Evolutionary conservation across 2,113 vertebrate species (phyloP).

Genomic region (Taurulus bubalis): DNA sequence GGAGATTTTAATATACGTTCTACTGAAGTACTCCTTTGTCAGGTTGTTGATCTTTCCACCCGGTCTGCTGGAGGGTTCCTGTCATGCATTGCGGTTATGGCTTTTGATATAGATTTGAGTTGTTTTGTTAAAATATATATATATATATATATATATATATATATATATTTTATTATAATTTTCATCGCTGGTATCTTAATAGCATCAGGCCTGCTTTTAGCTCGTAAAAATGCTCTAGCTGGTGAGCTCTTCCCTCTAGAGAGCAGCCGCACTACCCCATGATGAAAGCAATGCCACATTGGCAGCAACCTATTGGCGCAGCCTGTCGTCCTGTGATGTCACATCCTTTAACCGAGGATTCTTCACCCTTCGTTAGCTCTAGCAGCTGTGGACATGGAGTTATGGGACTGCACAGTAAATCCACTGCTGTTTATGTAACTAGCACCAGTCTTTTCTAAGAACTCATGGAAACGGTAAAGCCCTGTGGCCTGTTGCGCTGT

Average conservation of each 20-base stretch:
- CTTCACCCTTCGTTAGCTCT: constrained; percentile 5
- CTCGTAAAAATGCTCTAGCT: neutral
- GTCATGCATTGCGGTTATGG: neutral
- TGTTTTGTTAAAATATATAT: too few species aligned
- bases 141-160: too few species aligned
- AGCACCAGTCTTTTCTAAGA: constrained; percentile 43
- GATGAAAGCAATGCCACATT: neutral
- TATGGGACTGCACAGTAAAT: constrained; percentile 37
- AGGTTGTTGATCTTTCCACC: neutral
- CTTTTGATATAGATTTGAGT: neutral
- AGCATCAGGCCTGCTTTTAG: neutral
- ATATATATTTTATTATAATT: too few species aligned
- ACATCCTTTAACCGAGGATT: constrained; percentile 9
- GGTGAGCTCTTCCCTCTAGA: neutral
- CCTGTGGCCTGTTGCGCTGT: constrained; percentile 21
- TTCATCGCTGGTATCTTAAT: too few species aligned
- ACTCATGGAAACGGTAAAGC: constrained; percentile 18
- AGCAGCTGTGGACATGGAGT: constrained; percentile 26
- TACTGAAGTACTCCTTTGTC: neutral
- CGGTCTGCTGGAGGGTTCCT: neutral
- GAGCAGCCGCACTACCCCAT: neutral
- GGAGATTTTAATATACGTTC: neutral
- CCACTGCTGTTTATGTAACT: constrained; percentile 57
- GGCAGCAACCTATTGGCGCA: neutral
- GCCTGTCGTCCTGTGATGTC: constrained; percentile 24